A percentile compares a stretch with the other conserved stretches of the same genome.
Evolutionary conservation across 2,888 invertebrate genomes (phyloP).

Genomic region (Drosophila paramelanica): DNA sequence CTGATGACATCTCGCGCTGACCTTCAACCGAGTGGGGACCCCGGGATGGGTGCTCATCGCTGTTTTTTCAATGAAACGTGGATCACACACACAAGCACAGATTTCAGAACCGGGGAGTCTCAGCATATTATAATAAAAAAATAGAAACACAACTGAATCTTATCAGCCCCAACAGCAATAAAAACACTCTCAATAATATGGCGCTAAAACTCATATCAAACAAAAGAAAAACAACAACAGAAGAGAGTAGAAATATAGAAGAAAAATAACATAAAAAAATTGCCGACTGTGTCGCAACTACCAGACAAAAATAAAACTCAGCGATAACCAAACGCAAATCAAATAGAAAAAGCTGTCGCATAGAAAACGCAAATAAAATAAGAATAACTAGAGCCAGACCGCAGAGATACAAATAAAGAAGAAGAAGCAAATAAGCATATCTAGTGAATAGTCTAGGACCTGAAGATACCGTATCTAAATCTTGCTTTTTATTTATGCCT

Average conservation of each 20-base stretch:
- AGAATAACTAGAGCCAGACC: conserved; percentile 38
- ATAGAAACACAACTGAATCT: conserved; percentile 24
- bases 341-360: background rate
- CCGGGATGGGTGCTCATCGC: background rate
- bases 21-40: conserved; percentile 41
- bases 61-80: conserved; percentile 61
- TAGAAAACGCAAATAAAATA: conserved; percentile 30
- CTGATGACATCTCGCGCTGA: conserved; percentile 65
- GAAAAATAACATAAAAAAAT: conserved; percentile 10
- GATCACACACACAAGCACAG: conserved; percentile 21
- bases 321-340: conserved; percentile 46
- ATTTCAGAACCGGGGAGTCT: background rate
- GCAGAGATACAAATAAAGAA: conserved; percentile 19
- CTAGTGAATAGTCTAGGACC: background rate
- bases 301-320: conserved; percentile 41
- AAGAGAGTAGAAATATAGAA: conserved; percentile 31
- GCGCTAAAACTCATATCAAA: conserved; percentile 59
- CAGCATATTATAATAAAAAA: conserved; percentile 18
- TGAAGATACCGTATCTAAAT: conserved; percentile 1
- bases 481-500: too few species aligned
- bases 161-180: conserved; percentile 41
- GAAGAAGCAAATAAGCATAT: conserved; percentile 7
- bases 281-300: conserved; percentile 35
- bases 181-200: conserved; percentile 41
- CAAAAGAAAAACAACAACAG: conserved; percentile 20